Percentiles rank a stretch among this genome's conserved stretches.
Conservation (phyloP, 2,113 vertebrate genomes). For the Lycaon pictus region DNA sequence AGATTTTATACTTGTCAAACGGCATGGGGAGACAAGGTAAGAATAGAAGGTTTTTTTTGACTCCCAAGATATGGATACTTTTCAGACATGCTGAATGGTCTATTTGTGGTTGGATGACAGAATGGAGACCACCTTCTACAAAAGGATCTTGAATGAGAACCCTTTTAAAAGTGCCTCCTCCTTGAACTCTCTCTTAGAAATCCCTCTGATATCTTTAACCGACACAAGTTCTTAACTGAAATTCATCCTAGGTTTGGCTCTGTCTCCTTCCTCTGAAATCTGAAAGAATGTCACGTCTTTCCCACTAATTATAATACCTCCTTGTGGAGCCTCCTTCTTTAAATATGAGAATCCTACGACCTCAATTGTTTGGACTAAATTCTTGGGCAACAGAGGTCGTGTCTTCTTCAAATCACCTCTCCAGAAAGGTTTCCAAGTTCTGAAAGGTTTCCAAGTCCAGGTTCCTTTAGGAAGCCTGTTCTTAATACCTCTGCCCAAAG, state of each 20-base stretch:
- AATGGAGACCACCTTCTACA: not conserved
- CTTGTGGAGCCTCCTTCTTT: not conserved
- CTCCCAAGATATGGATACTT: not conserved
- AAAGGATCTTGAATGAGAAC: not conserved
- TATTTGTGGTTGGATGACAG: not conserved
- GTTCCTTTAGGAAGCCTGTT: not conserved
- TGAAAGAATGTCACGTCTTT: not conserved
- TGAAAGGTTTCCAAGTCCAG: not conserved
- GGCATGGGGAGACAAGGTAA: not conserved
- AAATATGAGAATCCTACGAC: not conserved
- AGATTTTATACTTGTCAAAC: slow-evolving; percentile 9
- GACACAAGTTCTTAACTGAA: not conserved
- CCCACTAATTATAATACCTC: not conserved
- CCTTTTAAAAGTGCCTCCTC: not conserved
- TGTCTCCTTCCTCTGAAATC: not conserved
- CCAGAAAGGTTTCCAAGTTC: not conserved
- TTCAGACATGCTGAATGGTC: not conserved
- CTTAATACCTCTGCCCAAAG: not conserved
- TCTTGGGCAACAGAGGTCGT: not conserved
- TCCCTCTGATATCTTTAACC: not conserved
- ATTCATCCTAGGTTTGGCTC: not conserved
- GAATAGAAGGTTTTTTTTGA: not conserved
- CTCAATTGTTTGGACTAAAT: not conserved
- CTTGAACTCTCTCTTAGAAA: not conserved
- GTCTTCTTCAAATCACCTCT: not conserved